Conservation (phyloP, 2,113 vertebrate species). For the Silurus meridionalis region DNA sequence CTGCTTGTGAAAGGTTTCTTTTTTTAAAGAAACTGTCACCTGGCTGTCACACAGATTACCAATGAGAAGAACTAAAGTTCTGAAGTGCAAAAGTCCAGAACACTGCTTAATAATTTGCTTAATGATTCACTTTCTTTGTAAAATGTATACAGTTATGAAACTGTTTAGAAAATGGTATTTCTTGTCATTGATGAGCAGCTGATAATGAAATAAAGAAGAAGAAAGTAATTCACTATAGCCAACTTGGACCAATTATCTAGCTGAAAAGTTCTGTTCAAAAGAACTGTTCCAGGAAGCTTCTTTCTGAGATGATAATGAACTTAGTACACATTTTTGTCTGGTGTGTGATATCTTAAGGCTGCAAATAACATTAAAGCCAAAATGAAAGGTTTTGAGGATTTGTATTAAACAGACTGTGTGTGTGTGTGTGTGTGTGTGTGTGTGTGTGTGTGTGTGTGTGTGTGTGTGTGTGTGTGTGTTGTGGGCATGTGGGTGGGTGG, state of each 20-base stretch:
- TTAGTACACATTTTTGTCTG: not conserved
- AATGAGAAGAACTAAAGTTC: not conserved
- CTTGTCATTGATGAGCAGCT: not conserved
- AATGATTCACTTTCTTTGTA: not conserved
- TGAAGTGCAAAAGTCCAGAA: not conserved
- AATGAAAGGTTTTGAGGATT: not conserved
- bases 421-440: not conserved
- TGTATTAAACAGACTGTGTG: not conserved
- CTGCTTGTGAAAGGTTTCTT: not conserved
- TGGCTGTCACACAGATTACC: not conserved
- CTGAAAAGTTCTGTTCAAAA: not conserved
- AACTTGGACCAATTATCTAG: not conserved
- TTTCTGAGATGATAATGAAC: not conserved
- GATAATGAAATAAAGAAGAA: not conserved
- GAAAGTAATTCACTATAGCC: not conserved
- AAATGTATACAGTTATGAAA: not conserved
- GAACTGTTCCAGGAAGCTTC: not conserved
- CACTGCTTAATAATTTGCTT: not conserved
- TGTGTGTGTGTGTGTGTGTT: not conserved
- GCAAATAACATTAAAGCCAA: not conserved
- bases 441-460: not conserved
- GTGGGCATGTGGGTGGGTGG: not conserved
- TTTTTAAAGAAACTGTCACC: not conserved
- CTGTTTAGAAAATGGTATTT: not conserved
- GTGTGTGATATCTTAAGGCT: constrained; percentile 4